Base-by-base conservation (phyloP, 1,140 invertebrate species). In the Cyclina sinensis region DNA sequence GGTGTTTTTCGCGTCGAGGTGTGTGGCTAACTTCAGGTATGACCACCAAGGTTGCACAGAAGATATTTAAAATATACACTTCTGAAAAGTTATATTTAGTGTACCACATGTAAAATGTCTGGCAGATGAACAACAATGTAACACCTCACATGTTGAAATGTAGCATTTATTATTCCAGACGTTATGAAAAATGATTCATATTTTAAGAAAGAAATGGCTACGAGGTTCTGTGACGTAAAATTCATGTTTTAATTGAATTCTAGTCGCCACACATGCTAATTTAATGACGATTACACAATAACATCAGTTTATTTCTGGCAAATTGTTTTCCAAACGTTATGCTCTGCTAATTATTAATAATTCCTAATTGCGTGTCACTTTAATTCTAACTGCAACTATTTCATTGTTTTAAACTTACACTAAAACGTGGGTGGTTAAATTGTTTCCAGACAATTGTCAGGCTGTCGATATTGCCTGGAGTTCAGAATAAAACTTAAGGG, bases 11-110 rank as follows among this genome's bases (percentile, higher is more conserved):
- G 54, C 46, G 46, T 14, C 74, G 18, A 51, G 46, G 74, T 78
- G 74, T 78, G 74, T 78, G 74, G 74, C 74, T 78, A 78, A 27
- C 21, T 62, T 62, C 57, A 27, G 57, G n/a, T 62, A 27, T 35
- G 65, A 32, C 65, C 35, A 39, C 35, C 32, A 37, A 70, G 32
- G 65, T 70, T 11, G 65, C 21, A 27, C 18, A 24, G n/a, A 27
- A 70, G 18, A 70, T 30, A 0, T 21, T 9, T 37, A 21, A n/a
- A 14, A 70, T 27, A 18, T 27, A 70, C 14, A 18, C 3, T 35
- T 70, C 4, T 70, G 9, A 16, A 21, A 16, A 70, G 27, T 70
- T 70, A 37, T 70, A 70, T 27, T 27, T 39, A 70, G 35, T 30
- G 32, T 37, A 21, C 65, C 65, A 70, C 37, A 70, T 70, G 65